Base-by-base conservation (phyloP, 1,140 invertebrate species). In the Lerema accius region DNA sequence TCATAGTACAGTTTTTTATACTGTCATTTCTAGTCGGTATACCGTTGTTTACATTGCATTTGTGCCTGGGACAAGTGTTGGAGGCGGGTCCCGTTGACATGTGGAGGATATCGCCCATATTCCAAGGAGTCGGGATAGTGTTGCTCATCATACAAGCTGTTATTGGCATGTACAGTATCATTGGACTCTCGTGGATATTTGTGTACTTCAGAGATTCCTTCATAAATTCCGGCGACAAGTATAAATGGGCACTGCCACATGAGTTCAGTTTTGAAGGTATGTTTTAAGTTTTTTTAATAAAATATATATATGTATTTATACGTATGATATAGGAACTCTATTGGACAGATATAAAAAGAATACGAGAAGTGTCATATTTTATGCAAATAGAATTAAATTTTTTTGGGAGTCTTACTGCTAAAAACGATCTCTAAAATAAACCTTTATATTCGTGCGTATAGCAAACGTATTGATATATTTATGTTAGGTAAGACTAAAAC, bases 21-120 rank as follows among this genome's bases (percentile, higher is more conserved):
- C 91, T 98, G 62, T 96, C 97, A 0, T 77, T 97, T 28, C 76
- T 97, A 28, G 93, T 98, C 78, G 97, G 97, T 42, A 95, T 98
- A 73, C 97, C 97, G 5, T 82, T 98, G 42, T 93, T 97, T 56
- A 96, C 96, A 28, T 92, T 98, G 43, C 95, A 97, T 81, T 93
- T 97, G 80, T 96, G 96, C 64, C 90, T 98, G 35, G 97, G 97
- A 2, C 96, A 97, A 84, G 95, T 96, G 78, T 90, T 98, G 35
- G 94, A 94, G n/a, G 93, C 95, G 0, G 97, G 97, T 0, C 95
- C 96, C 2, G 93, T 98, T 23, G 96, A 97, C 68, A 97, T 98
- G 96, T 98, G 97, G 97, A 94, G 93, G 69, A 97, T 98, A 71
- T 97, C 96, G 42, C 97, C 97, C 0, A 94, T 98, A 61, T 98